These are phyloP conservation scores for Spatulosminthurus flaviceps DNA, from an alignment of 2,888 invertebrate species.

Conservation along the genomic window DNA sequence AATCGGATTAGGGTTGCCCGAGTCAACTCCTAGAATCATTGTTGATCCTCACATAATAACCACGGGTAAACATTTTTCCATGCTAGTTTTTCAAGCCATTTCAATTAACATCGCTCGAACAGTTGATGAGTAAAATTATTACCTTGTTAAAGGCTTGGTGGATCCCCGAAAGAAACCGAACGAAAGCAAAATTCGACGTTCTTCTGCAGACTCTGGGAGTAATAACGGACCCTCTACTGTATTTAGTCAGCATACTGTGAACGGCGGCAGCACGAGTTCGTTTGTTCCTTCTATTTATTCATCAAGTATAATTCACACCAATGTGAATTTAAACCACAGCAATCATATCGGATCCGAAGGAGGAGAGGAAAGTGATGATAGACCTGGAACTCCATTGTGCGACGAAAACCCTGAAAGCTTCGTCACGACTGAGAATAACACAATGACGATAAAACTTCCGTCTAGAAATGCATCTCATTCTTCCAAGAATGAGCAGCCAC, in stretches of 20 bases:
- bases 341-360: constrained; percentile 65
- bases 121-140: too few species aligned
- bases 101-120: too few species aligned
- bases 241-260: constrained; percentile 25
- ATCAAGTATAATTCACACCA: constrained; percentile 20
- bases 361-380: constrained; percentile 74
- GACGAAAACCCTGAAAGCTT: constrained; percentile 80
- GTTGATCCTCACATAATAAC: constrained; percentile 50
- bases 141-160: constrained; percentile 35
- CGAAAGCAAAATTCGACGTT: constrained; percentile 60
- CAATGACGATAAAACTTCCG: constrained; percentile 40
- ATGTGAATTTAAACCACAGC: constrained; percentile 34
- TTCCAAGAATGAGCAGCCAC: constrained; percentile 70
- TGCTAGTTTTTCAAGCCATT: too few species aligned
- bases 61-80: too few species aligned
- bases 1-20: constrained; percentile 51
- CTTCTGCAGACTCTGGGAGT: constrained; percentile 62
- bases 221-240: constrained; percentile 37
- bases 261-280: constrained; percentile 20
- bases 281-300: constrained; percentile 22
- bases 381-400: constrained; percentile 85
- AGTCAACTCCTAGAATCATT: constrained; percentile 42
- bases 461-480: constrained; percentile 20
- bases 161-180: constrained; percentile 57
- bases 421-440: constrained; percentile 44